phyloP scores from a whole-genome alignment of 2,797 vertebrate species.

The Cryptoprocta ferox region DNA sequence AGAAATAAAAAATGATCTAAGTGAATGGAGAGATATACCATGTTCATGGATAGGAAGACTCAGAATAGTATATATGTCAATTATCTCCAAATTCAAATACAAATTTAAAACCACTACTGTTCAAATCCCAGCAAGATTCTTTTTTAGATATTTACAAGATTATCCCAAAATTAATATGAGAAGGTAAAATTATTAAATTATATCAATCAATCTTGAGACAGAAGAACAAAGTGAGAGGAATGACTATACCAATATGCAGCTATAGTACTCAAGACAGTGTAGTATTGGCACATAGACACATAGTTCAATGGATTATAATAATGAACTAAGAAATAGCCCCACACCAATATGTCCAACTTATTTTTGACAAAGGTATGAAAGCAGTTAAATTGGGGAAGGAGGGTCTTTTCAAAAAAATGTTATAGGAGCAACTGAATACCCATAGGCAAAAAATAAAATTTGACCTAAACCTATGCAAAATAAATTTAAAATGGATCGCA shows the following conservation, averaged over 20 bases:
- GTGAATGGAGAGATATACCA: neutral
- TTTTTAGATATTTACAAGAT: neutral
- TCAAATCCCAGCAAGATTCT: neutral
- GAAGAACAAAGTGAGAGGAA: neutral
- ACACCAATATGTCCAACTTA: neutral
- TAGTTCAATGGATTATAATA: neutral
- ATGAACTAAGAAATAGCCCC: neutral
- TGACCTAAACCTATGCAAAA: neutral
- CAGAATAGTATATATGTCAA: neutral
- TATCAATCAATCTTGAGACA: neutral
- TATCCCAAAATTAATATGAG: neutral
- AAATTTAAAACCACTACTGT: neutral
- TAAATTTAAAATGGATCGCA: neutral
- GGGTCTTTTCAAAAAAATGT: neutral
- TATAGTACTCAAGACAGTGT: neutral
- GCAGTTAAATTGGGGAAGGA: neutral
- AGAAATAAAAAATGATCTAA: neutral
- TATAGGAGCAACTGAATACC: neutral
- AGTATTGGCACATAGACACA: neutral
- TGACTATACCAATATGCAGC: neutral
- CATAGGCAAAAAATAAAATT: neutral
- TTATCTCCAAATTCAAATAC: neutral
- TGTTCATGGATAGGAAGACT: neutral
- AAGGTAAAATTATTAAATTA: neutral
- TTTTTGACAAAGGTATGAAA: neutral